Base-by-base conservation (phyloP, 2,113 vertebrate species). In the Cryptotis parvus region DNA sequence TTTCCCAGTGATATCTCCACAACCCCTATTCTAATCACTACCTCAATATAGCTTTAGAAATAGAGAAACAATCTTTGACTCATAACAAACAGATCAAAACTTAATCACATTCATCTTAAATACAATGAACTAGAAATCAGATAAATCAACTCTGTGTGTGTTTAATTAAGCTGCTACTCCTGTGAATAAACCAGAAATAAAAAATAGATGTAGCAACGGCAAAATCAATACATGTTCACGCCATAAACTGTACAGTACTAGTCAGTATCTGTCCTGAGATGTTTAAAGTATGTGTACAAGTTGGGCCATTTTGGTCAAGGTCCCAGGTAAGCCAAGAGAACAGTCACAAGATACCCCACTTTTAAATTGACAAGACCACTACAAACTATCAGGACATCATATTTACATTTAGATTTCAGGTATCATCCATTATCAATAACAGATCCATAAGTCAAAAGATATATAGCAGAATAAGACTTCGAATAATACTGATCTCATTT, bases 31-130 rank as follows among this genome's bases (percentile, higher is more conserved):
- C 22, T 6, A n/a, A 58, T 4, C 16, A 7, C 39, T 26, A 45
- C 55, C 58, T 65, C 52, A 84, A 27, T 52, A 87, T 45, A 52
- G n/a, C n/a, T n/a, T n/a, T n/a, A n/a, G n/a, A n/a, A n/a, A n/a
- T n/a, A n/a, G n/a, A n/a, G n/a, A n/a, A n/a, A n/a, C n/a, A n/a
- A n/a, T n/a, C n/a, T n/a, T n/a, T n/a, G n/a, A 55, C 9, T 49
- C 10, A 49, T 12, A n/a, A n/a, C n/a, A n/a, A n/a, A 27, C 12
- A 66, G 9, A n/a, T n/a, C n/a, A n/a, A n/a, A 24, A 24, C 18
- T 58, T 18, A 1, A 24, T 37, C 52, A 66, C 5, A 2, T 73
- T 26, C 26, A 31, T 3, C 8, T n/a, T 10, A 75, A 72, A 76
- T 41, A 37, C 52, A 10, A 52, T 16, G 35, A 16, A 55, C 20